These are phyloP conservation scores for Ashinkailepas kermadecensis DNA, from an alignment of 2,888 invertebrate genomes.

Conservation along the genomic window DNA sequence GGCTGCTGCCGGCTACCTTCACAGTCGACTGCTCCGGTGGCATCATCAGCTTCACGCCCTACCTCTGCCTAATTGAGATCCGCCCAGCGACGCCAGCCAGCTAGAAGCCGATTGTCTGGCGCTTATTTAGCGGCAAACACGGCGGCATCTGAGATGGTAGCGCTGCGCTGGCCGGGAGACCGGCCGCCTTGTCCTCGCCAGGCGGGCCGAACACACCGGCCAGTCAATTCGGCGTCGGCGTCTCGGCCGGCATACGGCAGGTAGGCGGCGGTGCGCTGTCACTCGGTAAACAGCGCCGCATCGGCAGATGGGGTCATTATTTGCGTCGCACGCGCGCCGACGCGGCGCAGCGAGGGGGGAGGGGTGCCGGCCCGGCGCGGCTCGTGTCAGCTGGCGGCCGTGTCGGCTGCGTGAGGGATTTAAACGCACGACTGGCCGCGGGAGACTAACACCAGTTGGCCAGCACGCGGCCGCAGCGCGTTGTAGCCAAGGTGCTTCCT, in stretches of 20 bases:
- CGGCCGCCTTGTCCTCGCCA: neutral
- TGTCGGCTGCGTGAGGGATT: neutral
- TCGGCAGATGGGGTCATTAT: constrained; percentile 5
- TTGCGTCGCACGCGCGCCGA: neutral
- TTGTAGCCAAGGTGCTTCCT: neutral
- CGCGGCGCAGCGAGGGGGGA: neutral
- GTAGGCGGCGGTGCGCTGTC: neutral
- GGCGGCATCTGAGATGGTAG: neutral
- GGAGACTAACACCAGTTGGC: neutral
- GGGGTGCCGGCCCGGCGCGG: neutral
- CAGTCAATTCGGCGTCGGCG: neutral
- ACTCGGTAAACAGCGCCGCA: constrained; percentile 1
- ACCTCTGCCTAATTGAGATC: too few relatives aligned
- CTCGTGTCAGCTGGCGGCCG: neutral
- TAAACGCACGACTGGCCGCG: neutral
- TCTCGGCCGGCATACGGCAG: neutral
- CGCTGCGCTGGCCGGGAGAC: neutral
- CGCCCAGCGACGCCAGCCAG: too few relatives aligned
- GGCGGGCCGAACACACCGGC: neutral
- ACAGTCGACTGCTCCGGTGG: too few relatives aligned
- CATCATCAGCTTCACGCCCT: too few relatives aligned
- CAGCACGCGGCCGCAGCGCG: neutral
- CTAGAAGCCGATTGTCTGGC: too few relatives aligned
- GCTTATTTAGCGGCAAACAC: too few relatives aligned
- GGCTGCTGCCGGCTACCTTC: too few relatives aligned